A percentile compares a stretch with the other conserved stretches of the same genome.
Conservation (phyloP, 1,140 invertebrate species). For the Drosophila takahashii region DNA sequence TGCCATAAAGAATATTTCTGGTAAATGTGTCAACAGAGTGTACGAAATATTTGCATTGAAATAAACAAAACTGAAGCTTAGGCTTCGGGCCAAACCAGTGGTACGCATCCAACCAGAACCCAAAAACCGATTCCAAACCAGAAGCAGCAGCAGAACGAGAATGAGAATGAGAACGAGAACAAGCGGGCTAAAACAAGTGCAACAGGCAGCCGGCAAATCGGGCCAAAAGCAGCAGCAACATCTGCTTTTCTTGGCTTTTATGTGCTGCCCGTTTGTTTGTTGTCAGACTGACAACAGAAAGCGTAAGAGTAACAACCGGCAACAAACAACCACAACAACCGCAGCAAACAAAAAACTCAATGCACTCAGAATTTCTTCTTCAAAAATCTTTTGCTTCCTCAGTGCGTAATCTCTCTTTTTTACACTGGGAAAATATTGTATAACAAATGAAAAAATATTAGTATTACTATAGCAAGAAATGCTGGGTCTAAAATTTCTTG, state of each 20-base stretch:
- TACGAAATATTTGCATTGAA: constrained; percentile 50
- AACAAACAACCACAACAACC: constrained; percentile 11
- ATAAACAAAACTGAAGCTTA: constrained; percentile 35
- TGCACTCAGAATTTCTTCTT: constrained; percentile 38
- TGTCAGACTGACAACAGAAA: constrained; percentile 27
- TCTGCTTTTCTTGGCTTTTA: constrained; percentile 12
- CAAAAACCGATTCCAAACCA: constrained; percentile 25
- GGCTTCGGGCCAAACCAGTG: constrained; percentile 26
- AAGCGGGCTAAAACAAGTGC: constrained; percentile 64
- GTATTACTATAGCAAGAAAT: not conserved
- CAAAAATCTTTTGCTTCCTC: constrained; percentile 4
- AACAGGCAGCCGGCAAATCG: constrained; percentile 57
- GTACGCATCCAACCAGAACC: constrained; percentile 29
- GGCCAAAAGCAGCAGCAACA: constrained; percentile 44
- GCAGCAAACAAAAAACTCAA: constrained; percentile 49
- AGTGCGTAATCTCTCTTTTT: constrained; percentile 15
- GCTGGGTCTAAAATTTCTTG: not conserved
- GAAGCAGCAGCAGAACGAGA: constrained; percentile 36
- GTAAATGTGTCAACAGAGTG: constrained; percentile 6
- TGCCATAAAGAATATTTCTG: constrained; percentile 1
- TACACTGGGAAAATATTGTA: constrained; percentile 9
- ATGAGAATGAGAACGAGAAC: constrained; percentile 5
- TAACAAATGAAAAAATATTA: not conserved
- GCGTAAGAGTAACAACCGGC: constrained; percentile 15
- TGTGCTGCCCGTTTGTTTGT: constrained; percentile 16